Evolutionary conservation across 1,140 invertebrate species (phyloP).

Genomic region (Trichonephila clavipes): DNA sequence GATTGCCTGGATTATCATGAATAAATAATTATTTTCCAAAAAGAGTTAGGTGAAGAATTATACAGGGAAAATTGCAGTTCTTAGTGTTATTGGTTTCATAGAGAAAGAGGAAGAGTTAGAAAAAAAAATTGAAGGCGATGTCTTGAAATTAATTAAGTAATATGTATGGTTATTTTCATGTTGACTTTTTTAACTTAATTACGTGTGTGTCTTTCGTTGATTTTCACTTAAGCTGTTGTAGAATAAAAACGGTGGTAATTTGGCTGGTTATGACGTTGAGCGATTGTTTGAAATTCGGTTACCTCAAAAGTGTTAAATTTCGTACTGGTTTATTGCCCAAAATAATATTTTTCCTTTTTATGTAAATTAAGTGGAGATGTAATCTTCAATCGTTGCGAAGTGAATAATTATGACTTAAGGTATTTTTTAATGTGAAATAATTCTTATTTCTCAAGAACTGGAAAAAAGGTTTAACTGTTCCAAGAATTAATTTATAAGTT

Average conservation of each 20-base stretch:
- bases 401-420: background rate
- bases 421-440: background rate
- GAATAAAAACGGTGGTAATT: background rate
- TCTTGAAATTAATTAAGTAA: slow-evolving; percentile 44
- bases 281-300: background rate
- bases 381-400: background rate
- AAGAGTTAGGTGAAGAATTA: slow-evolving; percentile 17
- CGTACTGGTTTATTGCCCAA: background rate
- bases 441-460: background rate
- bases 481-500: too few species aligned
- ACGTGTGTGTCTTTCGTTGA: background rate
- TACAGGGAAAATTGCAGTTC: background rate
- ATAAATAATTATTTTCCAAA: slow-evolving; percentile 52
- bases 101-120: background rate
- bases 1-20: slow-evolving; percentile 41
- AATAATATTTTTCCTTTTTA: too few species aligned
- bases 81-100: background rate
- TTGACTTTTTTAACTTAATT: slow-evolving; percentile 33
- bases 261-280: background rate
- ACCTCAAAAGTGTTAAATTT: background rate
- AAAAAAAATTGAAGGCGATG: background rate
- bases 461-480: background rate
- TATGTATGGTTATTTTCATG: background rate
- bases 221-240: background rate
- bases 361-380: background rate